Evolutionary conservation across 2,888 invertebrate species (phyloP).

Genomic region (Acanthosepion lycidas): DNA sequence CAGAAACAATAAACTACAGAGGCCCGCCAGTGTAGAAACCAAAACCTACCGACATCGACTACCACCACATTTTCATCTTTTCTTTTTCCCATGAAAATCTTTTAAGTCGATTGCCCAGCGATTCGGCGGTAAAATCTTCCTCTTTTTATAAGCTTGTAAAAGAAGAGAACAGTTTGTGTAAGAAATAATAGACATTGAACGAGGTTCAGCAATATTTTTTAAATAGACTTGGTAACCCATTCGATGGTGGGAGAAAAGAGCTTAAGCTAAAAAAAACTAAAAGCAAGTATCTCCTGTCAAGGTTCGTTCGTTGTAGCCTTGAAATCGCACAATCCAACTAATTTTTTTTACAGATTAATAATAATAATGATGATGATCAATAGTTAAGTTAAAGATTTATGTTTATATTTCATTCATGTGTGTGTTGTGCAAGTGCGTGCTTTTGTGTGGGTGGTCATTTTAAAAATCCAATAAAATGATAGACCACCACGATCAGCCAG

Average conservation of each 20-base stretch:
- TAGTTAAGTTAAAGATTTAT: no score
- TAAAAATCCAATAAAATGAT: no score
- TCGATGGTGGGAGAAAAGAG: neutral
- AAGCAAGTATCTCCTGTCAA: neutral
- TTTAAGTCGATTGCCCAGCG: neutral
- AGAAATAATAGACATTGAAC: neutral
- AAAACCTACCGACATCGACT: neutral
- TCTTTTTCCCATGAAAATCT: neutral
- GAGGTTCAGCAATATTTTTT: neutral
- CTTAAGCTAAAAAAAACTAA: neutral
- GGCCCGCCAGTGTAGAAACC: neutral
- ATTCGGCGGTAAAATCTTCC: neutral
- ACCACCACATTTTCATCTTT: neutral
- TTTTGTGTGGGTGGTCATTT: neutral
- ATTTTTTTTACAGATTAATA: neutral
- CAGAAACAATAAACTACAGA: neutral
- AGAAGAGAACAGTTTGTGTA: neutral
- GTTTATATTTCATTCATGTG: neutral
- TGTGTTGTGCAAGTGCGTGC: neutral
- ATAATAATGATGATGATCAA: no score
- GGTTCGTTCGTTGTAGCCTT: neutral
- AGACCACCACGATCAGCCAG: no score
- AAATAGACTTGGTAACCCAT: neutral
- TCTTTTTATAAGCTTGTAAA: neutral
- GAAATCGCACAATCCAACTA: neutral